Conservation (phyloP, 2,797 vertebrate genomes). For the Numenius phaeopus region DNA sequence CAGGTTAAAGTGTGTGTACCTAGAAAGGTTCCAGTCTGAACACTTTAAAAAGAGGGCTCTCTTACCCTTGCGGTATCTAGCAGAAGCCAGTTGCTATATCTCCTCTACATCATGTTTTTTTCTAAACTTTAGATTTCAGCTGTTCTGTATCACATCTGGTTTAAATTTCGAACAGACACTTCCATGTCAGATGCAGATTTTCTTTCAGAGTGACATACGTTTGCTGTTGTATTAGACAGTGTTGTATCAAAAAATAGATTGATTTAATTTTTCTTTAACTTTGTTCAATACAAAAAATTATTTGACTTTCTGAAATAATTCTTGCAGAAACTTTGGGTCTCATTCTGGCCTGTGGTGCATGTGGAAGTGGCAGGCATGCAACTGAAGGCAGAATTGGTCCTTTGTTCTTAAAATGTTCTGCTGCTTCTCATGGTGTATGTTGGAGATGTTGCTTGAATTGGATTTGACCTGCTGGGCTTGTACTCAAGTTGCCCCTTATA, state of each 20-base stretch:
- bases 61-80: slow-evolving; percentile 20
- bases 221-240: slow-evolving; percentile 26
- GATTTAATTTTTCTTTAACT: neutral
- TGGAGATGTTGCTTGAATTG: neutral
- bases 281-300: neutral
- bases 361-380: neutral
- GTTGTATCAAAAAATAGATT: slow-evolving; percentile 25
- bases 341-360: neutral
- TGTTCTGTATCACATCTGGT: slow-evolving; percentile 75
- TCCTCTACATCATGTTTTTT: slow-evolving; percentile 61
- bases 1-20: neutral
- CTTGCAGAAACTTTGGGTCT: neutral
- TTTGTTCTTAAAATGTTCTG: neutral
- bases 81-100: slow-evolving; percentile 52
- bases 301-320: neutral
- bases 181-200: slow-evolving; percentile 48
- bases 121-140: slow-evolving; percentile 73
- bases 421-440: neutral
- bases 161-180: slow-evolving; percentile 53
- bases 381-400: neutral
- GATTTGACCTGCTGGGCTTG: neutral
- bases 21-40: neutral
- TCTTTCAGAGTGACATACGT: slow-evolving; percentile 2
- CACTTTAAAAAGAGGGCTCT: slow-evolving; percentile 36
- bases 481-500: neutral